Evolutionary conservation across 2,797 vertebrate species (phyloP), one percentile per base, ranked within the genome.

Genomic region (Prionace glauca): DNA sequence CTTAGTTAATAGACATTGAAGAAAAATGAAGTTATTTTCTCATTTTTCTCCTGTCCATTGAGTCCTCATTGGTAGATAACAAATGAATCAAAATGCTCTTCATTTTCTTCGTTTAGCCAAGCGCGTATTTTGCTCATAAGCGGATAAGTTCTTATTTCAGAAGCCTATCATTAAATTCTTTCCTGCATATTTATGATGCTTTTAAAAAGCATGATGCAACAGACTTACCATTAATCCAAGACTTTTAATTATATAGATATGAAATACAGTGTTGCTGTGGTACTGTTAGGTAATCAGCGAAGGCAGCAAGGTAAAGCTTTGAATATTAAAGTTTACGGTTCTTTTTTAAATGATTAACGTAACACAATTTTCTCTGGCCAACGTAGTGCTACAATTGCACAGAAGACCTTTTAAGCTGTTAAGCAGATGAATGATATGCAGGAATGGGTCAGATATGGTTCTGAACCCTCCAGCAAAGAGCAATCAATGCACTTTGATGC

Each of bases 321-420:
- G 4, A 81, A 81, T 41, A 22, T 81, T 81, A 20, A 81, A 81
- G 79, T 81, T 81, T 81, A 41, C 16, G 36, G 79, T 20, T 41
- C 79, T 41, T 20, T 18, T 41, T 20, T 18, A 41, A 81, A 20
- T 81, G 79, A 81, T 81, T 81, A 81, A 81, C 36, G 5, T 41
- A 41, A 20, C 79, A 20, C 79, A 20, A 20, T 81, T 81, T 41
- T 41, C 18, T 81, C 79, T 7, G 16, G 79, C n/a, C n/a, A 81
- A 20, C 5, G 5, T 81, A 7, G n/a, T 81, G 79, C 79, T 81
- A 41, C n/a, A 18, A 41, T 20, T 41, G 79, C n/a, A 81, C 36
- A 41, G n/a, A 41, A 81, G 79, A 81, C 36, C 79, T 81, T 81
- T 81, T 81, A 81, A 81, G 79, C 36, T 81, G 79, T 81, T 81